Evolutionary conservation across 2,888 invertebrate species (phyloP), one percentile per base, ranked within the genome.

Genomic region (Anorthoa munda): DNA sequence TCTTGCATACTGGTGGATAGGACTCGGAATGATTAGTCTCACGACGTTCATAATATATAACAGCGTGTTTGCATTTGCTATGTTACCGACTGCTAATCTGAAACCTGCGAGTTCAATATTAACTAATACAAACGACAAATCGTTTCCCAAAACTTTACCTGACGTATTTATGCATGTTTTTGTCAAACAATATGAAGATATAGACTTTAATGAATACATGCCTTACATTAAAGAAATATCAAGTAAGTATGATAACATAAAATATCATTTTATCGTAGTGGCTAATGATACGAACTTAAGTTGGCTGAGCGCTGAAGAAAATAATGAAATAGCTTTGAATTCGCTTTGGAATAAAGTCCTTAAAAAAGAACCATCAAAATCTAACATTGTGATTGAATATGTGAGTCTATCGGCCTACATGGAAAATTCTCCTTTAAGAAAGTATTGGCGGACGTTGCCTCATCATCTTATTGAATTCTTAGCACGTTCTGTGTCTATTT

Each of bases 1-100:
- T 59, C 78, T 94, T 7, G 87, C 89, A 7, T 94, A 93, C 81
- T 95, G 93, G 94, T 96, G 95, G 95, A 88, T 94, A 80, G 93
- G 91, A 74, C 81, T 95, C 82, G 93, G 91, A 53, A 95, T 95
- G 94, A 90, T 95, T 67, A 91, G 90, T 21, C 77, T 96, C 53
- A 88, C 90, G 53, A 91, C 93, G 23, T 93, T 95, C 51, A 84
- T 95, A n/a, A 85, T 95, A 66, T 96, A 95, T 79, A 95, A 94
- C 72, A 92, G 89, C 69, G 77, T 94, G 31, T 87, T 93, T 73
- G 89, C 93, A 69, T 91, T 94, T 65, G 88, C 92, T 53, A 81
- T 91, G 66, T 68, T 93, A 53, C 92, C 94, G 46, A 72, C 89
- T 5, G 79, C 86, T 23, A 77, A 89, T 21, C 66, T 78, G 50